phyloP scores from a whole-genome alignment of 2,888 invertebrate species.

The Hydroisotoma schaefferi region DNA sequence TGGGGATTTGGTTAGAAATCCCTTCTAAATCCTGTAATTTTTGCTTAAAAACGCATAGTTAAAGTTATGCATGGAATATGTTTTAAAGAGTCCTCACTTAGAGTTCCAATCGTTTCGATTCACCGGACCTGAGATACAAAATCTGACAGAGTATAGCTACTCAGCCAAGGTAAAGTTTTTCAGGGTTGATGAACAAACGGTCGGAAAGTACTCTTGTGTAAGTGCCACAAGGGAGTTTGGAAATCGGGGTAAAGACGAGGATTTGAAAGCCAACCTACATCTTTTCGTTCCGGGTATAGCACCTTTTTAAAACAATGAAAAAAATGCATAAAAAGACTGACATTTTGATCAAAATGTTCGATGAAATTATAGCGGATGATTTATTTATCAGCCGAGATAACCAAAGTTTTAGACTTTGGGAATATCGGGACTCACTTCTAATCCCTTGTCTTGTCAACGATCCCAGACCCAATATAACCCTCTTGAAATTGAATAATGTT shows the following conservation, averaged over 20 bases:
- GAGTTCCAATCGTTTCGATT: slow-evolving; percentile 30
- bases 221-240: slow-evolving; percentile 37
- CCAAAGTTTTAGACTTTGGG: slow-evolving; percentile 30
- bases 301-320: too few species aligned
- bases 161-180: slow-evolving; percentile 29
- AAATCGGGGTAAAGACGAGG: slow-evolving; percentile 31
- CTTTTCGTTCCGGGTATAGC: slow-evolving; percentile 33
- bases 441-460: slow-evolving; percentile 32
- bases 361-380: slow-evolving; percentile 13
- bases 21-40: too few species aligned
- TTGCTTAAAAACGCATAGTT: too few species aligned
- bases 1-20: slow-evolving; percentile 37
- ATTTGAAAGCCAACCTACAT: slow-evolving; percentile 28
- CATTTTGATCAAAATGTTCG: not conserved
- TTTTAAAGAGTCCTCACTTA: slow-evolving; percentile 21
- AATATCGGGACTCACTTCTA: slow-evolving; percentile 31
- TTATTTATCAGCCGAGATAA: slow-evolving; percentile 29
- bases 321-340: too few species aligned
- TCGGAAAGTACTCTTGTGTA: slow-evolving; percentile 32
- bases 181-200: slow-evolving; percentile 19
- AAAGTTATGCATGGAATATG: not conserved
- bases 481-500: slow-evolving; percentile 29
- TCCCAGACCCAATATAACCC: slow-evolving; percentile 25
- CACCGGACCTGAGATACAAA: slow-evolving; percentile 12
- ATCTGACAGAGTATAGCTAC: slow-evolving; percentile 19